Conservation (phyloP, 2,113 vertebrate species). For the Aythya baeri region DNA sequence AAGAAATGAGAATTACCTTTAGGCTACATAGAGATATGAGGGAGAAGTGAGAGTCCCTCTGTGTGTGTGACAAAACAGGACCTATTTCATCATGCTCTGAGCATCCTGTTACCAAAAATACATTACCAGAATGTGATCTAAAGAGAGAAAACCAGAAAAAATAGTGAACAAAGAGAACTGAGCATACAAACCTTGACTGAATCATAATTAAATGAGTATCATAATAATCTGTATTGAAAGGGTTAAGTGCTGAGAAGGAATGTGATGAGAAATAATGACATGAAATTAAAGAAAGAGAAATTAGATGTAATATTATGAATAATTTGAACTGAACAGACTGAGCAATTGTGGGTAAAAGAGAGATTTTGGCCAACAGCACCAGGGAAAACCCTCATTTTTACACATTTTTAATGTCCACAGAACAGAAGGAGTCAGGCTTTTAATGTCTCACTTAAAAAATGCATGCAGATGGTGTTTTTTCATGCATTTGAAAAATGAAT, state of each 20-base stretch:
- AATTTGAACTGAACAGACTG: slow-evolving; percentile 54
- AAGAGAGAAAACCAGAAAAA: neutral
- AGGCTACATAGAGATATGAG: neutral
- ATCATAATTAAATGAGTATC: neutral
- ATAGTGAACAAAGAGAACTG: neutral
- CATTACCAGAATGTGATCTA: neutral
- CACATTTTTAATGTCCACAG: slow-evolving; percentile 67
- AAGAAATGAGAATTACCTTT: slow-evolving; percentile 14
- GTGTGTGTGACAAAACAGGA: neutral
- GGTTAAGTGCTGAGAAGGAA: slow-evolving; percentile 29
- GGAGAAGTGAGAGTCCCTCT: neutral
- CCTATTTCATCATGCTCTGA: slow-evolving; percentile 10
- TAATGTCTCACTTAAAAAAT: slow-evolving; percentile 68
- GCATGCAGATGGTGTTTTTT: slow-evolving; percentile 72
- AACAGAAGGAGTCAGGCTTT: slow-evolving; percentile 67
- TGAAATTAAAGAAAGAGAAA: slow-evolving; percentile 48
- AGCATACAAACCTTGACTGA: neutral
- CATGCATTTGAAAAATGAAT: slow-evolving; percentile 70
- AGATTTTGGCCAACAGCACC: slow-evolving; percentile 39
- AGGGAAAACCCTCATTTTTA: slow-evolving; percentile 65
- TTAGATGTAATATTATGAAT: slow-evolving; percentile 38
- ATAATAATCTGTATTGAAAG: neutral
- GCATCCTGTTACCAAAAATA: slow-evolving; percentile 2
- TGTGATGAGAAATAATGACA: slow-evolving; percentile 24
- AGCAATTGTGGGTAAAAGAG: slow-evolving; percentile 31